These are phyloP conservation scores for Aphidoletes aphidimyza DNA, from an alignment of 2,888 invertebrate genomes.

Conservation along the genomic window DNA sequence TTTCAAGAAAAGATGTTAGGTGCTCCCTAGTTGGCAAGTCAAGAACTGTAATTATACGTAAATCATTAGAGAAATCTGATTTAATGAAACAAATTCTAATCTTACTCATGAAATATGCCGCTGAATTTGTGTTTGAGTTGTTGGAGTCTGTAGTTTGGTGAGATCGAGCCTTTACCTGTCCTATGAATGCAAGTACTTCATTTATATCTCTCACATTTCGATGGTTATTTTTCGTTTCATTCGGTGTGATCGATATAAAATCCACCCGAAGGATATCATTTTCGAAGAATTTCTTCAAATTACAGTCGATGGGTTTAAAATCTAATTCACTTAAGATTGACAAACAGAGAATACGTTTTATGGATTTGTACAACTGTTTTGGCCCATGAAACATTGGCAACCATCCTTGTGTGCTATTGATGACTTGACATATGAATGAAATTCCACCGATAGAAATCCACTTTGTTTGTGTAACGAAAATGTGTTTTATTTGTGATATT, in stretches of 20 bases:
- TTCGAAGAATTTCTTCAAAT: neutral
- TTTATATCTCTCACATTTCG: neutral
- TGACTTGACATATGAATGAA: conserved; percentile 84
- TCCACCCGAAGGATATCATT: neutral
- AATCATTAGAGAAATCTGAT: neutral
- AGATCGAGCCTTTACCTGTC: neutral
- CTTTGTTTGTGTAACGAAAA: conserved; percentile 85
- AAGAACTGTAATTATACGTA: conserved; percentile 20
- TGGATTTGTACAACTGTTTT: conserved; percentile 1
- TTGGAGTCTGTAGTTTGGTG: no score
- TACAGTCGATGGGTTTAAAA: neutral
- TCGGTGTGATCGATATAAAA: neutral
- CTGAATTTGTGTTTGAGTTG: neutral
- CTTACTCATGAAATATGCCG: neutral
- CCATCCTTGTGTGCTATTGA: conserved; percentile 86
- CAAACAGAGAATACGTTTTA: neutral
- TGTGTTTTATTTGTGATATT: conserved; percentile 80
- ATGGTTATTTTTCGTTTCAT: no score
- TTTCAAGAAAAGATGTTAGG: neutral
- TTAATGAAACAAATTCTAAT: neutral
- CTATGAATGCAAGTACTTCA: neutral
- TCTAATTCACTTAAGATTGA: neutral
- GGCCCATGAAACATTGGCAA: conserved; percentile 86
- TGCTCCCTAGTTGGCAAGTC: conserved; percentile 19
- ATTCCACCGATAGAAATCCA: conserved; percentile 92